phyloP scores from a whole-genome alignment of 2,888 invertebrate genomes.

The Adineta ricciae region DNA sequence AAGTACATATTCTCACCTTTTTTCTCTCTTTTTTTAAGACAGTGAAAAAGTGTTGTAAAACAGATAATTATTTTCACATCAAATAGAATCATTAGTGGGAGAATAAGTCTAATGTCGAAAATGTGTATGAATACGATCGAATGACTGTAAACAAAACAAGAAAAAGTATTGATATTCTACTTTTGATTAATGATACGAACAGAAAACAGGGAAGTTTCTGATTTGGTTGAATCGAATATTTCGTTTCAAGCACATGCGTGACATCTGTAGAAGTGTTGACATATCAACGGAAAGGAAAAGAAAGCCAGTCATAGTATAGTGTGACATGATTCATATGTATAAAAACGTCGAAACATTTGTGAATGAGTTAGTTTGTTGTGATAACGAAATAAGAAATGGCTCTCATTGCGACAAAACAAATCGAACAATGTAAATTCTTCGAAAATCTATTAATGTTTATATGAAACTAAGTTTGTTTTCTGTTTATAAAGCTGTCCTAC shows the following conservation, averaged over 20 bases:
- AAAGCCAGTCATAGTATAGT: not conserved
- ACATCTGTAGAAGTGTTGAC: constrained; percentile 9
- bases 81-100: not conserved
- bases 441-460: not conserved
- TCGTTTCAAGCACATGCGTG: not conserved
- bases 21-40: not conserved
- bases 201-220: no score
- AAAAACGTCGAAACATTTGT: not conserved
- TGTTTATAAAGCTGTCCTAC: not conserved
- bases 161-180: no score
- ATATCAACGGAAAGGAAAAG: not conserved
- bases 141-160: no score
- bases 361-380: not conserved
- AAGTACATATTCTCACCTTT: not conserved
- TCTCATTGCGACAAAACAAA: not conserved
- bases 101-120: not conserved
- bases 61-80: not conserved
- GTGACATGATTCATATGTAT: not conserved
- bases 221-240: no score
- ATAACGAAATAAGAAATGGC: not conserved
- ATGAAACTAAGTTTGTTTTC: not conserved
- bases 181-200: no score
- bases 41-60: not conserved
- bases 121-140: no score
- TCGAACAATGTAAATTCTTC: not conserved